Evolutionary conservation across 2,113 vertebrate species (phyloP).

Genomic region (Hypomesus transpacificus): DNA sequence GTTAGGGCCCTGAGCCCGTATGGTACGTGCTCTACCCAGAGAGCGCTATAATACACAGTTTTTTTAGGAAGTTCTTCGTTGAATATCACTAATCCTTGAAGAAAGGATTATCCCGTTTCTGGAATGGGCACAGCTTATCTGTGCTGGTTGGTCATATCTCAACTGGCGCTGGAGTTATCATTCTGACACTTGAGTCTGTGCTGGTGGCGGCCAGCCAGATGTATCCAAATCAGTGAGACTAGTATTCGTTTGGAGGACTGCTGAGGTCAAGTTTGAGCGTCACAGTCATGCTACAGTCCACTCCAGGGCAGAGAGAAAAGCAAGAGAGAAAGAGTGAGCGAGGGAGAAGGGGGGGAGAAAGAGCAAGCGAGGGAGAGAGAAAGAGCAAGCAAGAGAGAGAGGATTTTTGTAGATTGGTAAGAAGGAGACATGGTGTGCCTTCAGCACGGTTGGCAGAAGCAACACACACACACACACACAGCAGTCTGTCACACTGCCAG

Average conservation of each 20-base stretch:
- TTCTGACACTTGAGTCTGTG: background rate
- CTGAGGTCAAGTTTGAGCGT: background rate
- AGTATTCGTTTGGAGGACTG: background rate
- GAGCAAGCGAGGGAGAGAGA: background rate
- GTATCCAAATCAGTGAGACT: background rate
- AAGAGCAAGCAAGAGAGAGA: background rate
- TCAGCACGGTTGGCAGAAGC: background rate
- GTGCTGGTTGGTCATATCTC: background rate
- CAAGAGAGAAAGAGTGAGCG: background rate
- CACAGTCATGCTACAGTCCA: background rate
- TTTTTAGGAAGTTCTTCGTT: background rate
- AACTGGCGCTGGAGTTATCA: background rate
- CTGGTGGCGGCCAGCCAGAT: background rate
- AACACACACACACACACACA: background rate
- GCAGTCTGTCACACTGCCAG: background rate
- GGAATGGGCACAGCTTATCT: background rate
- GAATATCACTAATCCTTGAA: slow-evolving; percentile 3
- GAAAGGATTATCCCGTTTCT: background rate
- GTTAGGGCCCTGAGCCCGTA: no score
- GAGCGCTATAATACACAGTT: background rate
- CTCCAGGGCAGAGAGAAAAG: background rate
- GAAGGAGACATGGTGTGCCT: no score
- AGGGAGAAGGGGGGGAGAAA: background rate
- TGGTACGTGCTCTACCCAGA: no score
- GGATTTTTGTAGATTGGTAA: no score